Evolutionary conservation across 2,888 invertebrate genomes (phyloP).

Genomic region (Acanthopleura granulata): DNA sequence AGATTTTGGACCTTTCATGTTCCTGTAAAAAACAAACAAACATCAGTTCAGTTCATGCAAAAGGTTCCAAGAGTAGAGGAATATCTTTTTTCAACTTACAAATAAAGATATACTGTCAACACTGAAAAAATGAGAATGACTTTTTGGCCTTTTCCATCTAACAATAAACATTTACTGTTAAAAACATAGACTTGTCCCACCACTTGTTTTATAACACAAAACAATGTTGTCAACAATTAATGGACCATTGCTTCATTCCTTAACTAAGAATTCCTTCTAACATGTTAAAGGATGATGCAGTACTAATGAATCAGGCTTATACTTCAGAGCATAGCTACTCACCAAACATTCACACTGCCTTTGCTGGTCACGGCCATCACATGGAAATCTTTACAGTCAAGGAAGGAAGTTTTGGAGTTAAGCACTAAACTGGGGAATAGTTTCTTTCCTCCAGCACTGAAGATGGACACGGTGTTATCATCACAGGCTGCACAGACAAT

Average conservation of each 20-base stretch:
- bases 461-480: conserved; percentile 78
- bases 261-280: too few species aligned
- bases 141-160: too few species aligned
- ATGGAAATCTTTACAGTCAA: conserved; percentile 72
- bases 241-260: too few species aligned
- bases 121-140: too few species aligned
- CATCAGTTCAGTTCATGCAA: not conserved
- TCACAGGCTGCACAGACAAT: conserved; percentile 78
- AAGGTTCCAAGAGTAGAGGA: too few species aligned
- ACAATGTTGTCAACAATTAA: too few species aligned
- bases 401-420: conserved; percentile 75
- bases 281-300: too few species aligned
- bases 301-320: not conserved
- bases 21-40: conserved; percentile 66
- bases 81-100: too few species aligned
- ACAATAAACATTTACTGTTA: too few species aligned
- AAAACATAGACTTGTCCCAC: too few species aligned
- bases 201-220: too few species aligned
- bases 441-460: conserved; percentile 72
- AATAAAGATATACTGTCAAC: too few species aligned
- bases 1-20: conserved; percentile 73
- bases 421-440: conserved; percentile 74
- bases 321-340: conserved; percentile 24
- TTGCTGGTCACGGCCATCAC: conserved; percentile 75
- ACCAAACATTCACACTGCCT: conserved; percentile 68